Conservation (phyloP, 2,888 invertebrate genomes). For the Erannis defoliaria region DNA sequence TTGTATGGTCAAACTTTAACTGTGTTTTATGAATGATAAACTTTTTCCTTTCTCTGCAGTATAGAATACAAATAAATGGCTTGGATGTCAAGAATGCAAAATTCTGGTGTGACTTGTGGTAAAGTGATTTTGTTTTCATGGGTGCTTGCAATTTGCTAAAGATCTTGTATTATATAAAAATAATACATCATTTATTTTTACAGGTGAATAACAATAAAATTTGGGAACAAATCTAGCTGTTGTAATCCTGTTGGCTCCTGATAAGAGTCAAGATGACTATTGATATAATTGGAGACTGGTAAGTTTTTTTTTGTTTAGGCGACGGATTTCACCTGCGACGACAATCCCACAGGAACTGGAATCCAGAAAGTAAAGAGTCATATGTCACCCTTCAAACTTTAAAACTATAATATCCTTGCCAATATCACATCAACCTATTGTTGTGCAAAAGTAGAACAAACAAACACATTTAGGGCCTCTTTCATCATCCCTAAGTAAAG, state of each 20-base stretch:
- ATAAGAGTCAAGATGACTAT: background rate
- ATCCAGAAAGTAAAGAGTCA: too few relatives aligned
- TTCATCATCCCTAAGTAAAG: too few relatives aligned
- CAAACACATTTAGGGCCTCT: too few relatives aligned
- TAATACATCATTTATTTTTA: background rate
- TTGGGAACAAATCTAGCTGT: background rate
- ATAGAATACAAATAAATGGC: slow-evolving; percentile 56
- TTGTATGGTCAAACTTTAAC: slow-evolving; percentile 41
- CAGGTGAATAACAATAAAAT: background rate
- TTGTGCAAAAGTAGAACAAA: too few relatives aligned
- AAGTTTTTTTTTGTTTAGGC: too few relatives aligned
- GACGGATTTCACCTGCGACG: too few relatives aligned
- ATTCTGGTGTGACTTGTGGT: slow-evolving; percentile 53
- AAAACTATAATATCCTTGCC: too few relatives aligned
- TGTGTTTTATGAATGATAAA: slow-evolving; percentile 36
- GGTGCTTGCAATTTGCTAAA: slow-evolving; percentile 13
- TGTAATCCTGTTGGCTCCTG: background rate
- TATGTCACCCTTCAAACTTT: too few relatives aligned
- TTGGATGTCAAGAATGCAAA: slow-evolving; percentile 59
- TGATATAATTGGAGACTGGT: background rate
- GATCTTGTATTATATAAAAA: background rate
- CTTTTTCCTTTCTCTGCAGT: slow-evolving; percentile 56
- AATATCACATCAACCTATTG: too few relatives aligned
- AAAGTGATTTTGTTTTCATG: slow-evolving; percentile 33
- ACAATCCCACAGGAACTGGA: too few relatives aligned